Evolutionary conservation across 2,113 vertebrate genomes (phyloP).

Genomic region (Ochotona princeps): DNA sequence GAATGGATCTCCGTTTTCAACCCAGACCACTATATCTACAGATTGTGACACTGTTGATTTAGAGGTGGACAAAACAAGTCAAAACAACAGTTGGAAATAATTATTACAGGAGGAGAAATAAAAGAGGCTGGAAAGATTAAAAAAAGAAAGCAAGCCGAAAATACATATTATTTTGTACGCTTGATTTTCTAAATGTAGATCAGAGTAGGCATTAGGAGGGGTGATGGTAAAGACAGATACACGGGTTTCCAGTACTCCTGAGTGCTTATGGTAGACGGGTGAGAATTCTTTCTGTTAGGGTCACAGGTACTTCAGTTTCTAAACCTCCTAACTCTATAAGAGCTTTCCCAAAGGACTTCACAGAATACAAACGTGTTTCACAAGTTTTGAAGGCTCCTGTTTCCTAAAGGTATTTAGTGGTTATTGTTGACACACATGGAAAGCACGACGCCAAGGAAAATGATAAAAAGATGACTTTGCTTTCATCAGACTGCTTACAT

Average conservation of each 20-base stretch:
- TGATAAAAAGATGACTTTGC: background rate
- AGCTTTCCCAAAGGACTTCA: conserved; percentile 52
- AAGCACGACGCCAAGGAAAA: background rate
- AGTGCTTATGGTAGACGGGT: background rate
- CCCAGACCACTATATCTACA: background rate
- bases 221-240: conserved; percentile 5
- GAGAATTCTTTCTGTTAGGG: conserved; percentile 54
- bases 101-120: conserved; percentile 67
- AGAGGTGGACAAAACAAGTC: conserved; percentile 50
- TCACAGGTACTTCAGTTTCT: conserved; percentile 51
- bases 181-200: conserved; percentile 42
- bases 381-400: conserved; percentile 21
- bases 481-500: background rate
- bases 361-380: conserved; percentile 59
- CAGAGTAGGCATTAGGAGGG: background rate
- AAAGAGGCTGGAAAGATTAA: conserved; percentile 58
- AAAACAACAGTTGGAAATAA: conserved; percentile 57
- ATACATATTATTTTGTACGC: conserved; percentile 63
- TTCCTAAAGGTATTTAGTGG: conserved; percentile 34
- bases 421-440: background rate
- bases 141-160: conserved; percentile 25
- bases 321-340: conserved; percentile 35
- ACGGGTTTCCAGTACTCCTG: background rate
- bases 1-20: conserved; percentile 34
- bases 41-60: conserved; percentile 21